Base-by-base conservation (phyloP, 2,113 vertebrate species). In the Macrotus californicus region DNA sequence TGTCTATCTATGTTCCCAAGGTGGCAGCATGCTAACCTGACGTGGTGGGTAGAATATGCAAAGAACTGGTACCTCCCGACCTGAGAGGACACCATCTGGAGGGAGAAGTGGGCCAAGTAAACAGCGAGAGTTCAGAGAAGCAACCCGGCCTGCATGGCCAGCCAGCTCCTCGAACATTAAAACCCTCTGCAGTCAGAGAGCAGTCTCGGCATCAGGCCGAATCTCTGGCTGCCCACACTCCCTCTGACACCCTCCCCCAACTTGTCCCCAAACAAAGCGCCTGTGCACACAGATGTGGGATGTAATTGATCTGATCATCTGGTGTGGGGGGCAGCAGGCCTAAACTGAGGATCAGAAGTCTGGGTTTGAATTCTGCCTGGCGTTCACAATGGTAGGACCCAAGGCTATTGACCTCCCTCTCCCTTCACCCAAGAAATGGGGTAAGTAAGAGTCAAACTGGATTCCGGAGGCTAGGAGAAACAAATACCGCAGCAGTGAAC, bases 91-190 rank as follows among this genome's bases (percentile, higher is more conserved):
- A 72, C 29, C 19, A 3, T 24, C 34, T 10, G 54, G 48, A 52
- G 29, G 50, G 15, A 56, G 82, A 61, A 64, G 5, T 34, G 1
- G 2, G 54, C 19, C 72, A 19, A 22, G n/a, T 6, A 15, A 29
- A 6, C 0, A 14, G 34, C 54, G 21, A 4, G 31, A 26, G 10
- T 41, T 18, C 41, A 36, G 12, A 61, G 36, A 79, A 19, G 31
- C 50, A n/a, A 41, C 41, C 16, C 15, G 31, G 15, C 2, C 69
- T 7, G 6, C 3, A 2, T 0, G 14, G 11, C 5, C 2, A n/a
- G 39, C 8, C n/a, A 43, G 52, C 0, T 21, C 24, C n/a, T 6
- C 0, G 0, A n/a, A 36, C 31, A 29, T 1, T 2, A 50, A 43
- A 8, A 46, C 43, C 48, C 86, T 4, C 34, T 3, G 18, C 1